Evolutionary conservation across 2,888 invertebrate genomes (phyloP).

Genomic region (Ophioninae sp.): DNA sequence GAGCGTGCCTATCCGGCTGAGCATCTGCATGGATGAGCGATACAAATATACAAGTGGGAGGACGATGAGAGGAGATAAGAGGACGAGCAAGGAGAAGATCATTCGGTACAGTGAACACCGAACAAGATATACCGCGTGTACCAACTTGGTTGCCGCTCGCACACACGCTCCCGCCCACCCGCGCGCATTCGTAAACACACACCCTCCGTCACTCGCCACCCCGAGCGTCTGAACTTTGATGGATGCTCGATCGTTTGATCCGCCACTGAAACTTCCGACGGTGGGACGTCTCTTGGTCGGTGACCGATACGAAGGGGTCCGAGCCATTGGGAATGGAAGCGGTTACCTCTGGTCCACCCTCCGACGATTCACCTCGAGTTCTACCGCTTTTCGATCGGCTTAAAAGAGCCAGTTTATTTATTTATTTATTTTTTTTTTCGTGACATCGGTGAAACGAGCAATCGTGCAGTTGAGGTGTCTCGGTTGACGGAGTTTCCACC

Average conservation of each 20-base stretch:
- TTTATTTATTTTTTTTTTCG: no score
- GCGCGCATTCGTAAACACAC: not conserved
- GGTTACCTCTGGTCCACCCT: not conserved
- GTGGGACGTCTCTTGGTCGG: conserved; percentile 63
- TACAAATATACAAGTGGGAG: conserved; percentile 19
- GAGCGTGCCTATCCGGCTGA: conserved; percentile 31
- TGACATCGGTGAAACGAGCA: not conserved
- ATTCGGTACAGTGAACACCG: conserved; percentile 41
- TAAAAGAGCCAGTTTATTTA: no score
- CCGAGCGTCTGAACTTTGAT: conserved; percentile 58
- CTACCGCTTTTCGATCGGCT: no score
- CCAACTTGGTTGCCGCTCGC: not conserved
- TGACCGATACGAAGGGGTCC: conserved; percentile 51
- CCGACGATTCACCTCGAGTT: no score
- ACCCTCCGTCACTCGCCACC: conserved; percentile 33
- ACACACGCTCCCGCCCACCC: not conserved
- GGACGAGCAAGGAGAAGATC: conserved; percentile 21
- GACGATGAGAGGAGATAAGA: conserved; percentile 23
- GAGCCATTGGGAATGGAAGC: conserved; percentile 2
- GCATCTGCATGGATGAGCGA: conserved; percentile 17
- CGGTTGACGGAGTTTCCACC: not conserved
- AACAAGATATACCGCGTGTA: not conserved
- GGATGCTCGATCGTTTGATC: conserved; percentile 65
- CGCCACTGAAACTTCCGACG: conserved; percentile 49
- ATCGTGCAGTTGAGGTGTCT: conserved; percentile 28